Evolutionary conservation across 92 coral and sea anemone species (phyloP).

Genomic region (Pocillopora grandis): DNA sequence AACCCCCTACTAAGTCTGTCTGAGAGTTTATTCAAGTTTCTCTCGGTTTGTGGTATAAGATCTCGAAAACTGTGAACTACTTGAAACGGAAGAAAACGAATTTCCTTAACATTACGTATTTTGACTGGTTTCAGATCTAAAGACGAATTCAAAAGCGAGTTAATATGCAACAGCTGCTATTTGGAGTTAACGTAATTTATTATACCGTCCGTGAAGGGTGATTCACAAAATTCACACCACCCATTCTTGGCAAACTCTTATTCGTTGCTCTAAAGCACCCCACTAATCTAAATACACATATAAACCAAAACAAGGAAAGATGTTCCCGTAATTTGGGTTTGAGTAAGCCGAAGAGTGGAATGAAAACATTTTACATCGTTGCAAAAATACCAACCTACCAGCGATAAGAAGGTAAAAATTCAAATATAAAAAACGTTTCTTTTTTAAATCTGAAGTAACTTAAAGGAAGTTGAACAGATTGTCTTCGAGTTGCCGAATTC

Average conservation of each 20-base stretch:
- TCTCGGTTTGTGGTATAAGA: too few species aligned
- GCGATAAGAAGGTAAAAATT: not conserved
- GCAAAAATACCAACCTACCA: too few species aligned
- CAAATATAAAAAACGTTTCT: too few species aligned
- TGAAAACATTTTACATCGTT: too few species aligned
- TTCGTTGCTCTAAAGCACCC: slow-evolving; percentile 7
- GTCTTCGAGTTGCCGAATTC: too few species aligned
- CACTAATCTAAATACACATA: not conserved
- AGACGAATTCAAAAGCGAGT: not conserved
- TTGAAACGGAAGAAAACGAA: too few species aligned
- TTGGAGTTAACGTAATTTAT: not conserved
- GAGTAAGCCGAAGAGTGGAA: not conserved
- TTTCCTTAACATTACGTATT: not conserved
- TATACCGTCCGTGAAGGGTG: not conserved
- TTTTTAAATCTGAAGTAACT: too few species aligned
- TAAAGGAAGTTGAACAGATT: too few species aligned
- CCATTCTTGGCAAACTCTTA: slow-evolving; percentile 17
- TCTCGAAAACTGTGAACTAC: too few species aligned
- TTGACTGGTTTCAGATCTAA: not conserved
- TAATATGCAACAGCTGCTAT: not conserved
- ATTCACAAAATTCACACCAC: not conserved
- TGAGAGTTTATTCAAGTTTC: too few species aligned
- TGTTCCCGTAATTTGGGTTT: not conserved
- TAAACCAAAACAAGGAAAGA: not conserved
- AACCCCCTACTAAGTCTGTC: too few species aligned